Percentiles rank a stretch among this genome's conserved stretches.
Conservation (phyloP, 2,888 invertebrate species). For the Mythimna lalbum region DNA sequence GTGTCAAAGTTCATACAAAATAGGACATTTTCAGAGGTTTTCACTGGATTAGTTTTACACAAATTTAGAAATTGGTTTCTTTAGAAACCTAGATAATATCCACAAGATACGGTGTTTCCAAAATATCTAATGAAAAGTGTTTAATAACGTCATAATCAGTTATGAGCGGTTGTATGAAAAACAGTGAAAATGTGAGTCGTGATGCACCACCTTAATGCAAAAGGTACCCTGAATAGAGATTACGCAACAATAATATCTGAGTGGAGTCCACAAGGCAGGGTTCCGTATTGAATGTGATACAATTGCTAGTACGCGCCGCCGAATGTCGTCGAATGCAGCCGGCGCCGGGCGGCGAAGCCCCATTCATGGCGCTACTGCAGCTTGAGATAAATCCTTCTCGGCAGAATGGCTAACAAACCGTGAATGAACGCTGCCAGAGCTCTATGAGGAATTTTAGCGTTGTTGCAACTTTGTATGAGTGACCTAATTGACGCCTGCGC, state of each 20-base stretch:
- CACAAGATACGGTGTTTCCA: no score
- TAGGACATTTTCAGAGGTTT: no score
- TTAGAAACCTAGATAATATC: no score
- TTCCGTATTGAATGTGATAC: slow-evolving; percentile 45
- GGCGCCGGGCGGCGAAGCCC: neutral
- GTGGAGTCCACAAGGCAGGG: slow-evolving; percentile 32
- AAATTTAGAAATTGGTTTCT: no score
- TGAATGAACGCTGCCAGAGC: slow-evolving; percentile 12
- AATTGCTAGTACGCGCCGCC: slow-evolving; percentile 30
- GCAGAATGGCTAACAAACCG: slow-evolving; percentile 14
- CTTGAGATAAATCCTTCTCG: slow-evolving; percentile 42
- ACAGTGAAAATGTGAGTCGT: no score
- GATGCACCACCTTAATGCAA: no score
- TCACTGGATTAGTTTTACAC: no score
- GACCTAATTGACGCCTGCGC: neutral
- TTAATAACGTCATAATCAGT: no score
- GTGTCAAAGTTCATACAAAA: no score
- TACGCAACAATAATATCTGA: slow-evolving; percentile 47
- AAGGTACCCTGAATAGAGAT: slow-evolving; percentile 20
- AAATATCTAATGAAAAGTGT: no score
- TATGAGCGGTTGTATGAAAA: no score
- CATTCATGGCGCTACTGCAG: slow-evolving; percentile 46
- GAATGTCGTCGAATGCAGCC: neutral
- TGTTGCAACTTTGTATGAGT: slow-evolving; percentile 7
- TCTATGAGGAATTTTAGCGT: slow-evolving; percentile 12